Percentiles rank a stretch among this genome's conserved stretches.
Conservation (phyloP, 2,113 vertebrate species). For the Sinocyclocheilus maitianheensis region DNA sequence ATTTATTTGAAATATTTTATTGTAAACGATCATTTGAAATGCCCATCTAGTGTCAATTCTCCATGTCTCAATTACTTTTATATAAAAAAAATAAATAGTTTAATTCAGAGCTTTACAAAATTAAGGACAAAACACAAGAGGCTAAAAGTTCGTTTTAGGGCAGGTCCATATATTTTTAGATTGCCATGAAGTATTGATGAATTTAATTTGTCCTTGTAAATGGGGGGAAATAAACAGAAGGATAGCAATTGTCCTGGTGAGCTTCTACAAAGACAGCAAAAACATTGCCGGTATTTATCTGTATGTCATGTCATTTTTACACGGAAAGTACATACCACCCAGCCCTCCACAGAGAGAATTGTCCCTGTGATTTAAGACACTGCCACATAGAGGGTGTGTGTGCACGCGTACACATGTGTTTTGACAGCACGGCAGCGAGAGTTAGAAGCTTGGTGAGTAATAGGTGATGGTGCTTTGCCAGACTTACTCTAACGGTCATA, state of each 20-base stretch:
- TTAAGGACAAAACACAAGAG: background rate
- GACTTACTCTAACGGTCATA: constrained; percentile 69
- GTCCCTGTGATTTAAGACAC: constrained; percentile 41
- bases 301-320: constrained; percentile 31
- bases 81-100: no score
- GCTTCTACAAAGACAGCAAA: constrained; percentile 28
- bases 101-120: background rate
- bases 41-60: background rate
- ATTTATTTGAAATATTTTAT: background rate
- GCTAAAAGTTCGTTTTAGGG: background rate
- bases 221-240: background rate
- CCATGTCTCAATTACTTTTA: background rate
- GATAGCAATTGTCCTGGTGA: background rate
- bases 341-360: constrained; percentile 23
- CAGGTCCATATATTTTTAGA: background rate
- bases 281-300: background rate
- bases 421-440: constrained; percentile 22
- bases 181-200: background rate
- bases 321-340: constrained; percentile 8
- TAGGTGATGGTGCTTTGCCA: constrained; percentile 72
- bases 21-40: background rate
- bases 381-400: constrained; percentile 40
- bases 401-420: background rate
- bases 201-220: background rate
- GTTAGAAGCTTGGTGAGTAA: constrained; percentile 67